phyloP scores from a whole-genome alignment of 2,888 invertebrate genomes.

The Xiphydria camelus region DNA sequence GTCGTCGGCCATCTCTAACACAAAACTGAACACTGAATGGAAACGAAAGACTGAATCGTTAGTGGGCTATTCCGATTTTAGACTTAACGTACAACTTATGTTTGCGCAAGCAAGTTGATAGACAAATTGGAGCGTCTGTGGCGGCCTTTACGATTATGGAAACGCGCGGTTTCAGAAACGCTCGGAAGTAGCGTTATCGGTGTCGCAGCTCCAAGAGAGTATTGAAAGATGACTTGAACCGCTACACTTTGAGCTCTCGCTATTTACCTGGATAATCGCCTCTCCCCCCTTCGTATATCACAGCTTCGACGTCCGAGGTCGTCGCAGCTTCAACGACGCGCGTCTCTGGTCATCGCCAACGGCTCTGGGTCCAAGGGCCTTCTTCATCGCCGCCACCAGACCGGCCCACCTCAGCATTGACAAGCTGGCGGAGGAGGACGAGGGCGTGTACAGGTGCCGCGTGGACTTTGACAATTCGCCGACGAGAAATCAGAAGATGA shows the following conservation, averaged over 20 bases:
- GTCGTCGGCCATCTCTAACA: no score
- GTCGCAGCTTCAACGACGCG: conserved; percentile 62
- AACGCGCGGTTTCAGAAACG: no score
- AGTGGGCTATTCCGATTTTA: no score
- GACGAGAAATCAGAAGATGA: conserved; percentile 61
- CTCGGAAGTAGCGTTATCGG: no score
- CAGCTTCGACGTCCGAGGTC: conserved; percentile 66
- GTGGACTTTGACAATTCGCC: conserved; percentile 63
- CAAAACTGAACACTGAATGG: no score
- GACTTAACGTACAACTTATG: no score
- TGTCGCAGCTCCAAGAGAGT: not conserved
- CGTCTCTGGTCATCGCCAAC: conserved; percentile 64
- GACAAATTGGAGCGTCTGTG: no score
- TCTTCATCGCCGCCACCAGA: conserved; percentile 61
- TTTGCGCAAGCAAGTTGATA: no score
- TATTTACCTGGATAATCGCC: no score
- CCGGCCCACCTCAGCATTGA: conserved; percentile 64
- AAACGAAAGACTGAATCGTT: no score
- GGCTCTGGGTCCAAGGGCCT: conserved; percentile 64
- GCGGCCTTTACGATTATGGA: no score
- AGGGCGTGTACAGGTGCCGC: conserved; percentile 61
- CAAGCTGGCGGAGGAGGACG: conserved; percentile 56
- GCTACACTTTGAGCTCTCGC: no score
- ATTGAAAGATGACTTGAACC: not conserved
- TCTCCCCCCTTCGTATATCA: conserved; percentile 35